Base-by-base conservation (phyloP, 2,888 invertebrate species). In the Ormyrus nitidulus region DNA sequence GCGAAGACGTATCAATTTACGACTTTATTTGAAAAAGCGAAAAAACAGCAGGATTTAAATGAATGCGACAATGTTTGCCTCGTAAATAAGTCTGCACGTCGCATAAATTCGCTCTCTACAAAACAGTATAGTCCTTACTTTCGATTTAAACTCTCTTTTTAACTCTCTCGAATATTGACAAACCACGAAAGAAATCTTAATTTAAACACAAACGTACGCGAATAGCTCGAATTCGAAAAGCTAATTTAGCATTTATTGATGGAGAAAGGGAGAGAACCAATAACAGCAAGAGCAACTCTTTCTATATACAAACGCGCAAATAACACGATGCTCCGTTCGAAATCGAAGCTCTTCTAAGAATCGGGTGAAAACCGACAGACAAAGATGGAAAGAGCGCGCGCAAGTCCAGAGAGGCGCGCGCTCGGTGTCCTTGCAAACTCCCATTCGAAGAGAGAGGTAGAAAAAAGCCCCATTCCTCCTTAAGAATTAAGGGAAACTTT, bases 331-430 rank as follows among this genome's bases (percentile, higher is more conserved):
- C 66, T n/a, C 49, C 46, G 11, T 59, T 59, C 62, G 64, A 69
- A 75, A 75, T 65, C 70, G 65, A 70, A 65, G 61, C 76, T 49
- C 44, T 79, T 79, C 69, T 64, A n/a, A 69, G 79, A 79, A 79
- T 69, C 79, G 79, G 62, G 49, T 74, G 79, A 74, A 79, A 79
- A 79, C 74, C 69, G 79, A 69, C 34, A 34, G 69, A 72, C 54
- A 77, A 76, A 75, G 58, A 19, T 13, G 56, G 56, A 8, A 56
- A 68, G 59, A 53, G 75, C 58, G 71, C 64, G 62, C 54, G 44
- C 64, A 69, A 69, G 44, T 34, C 59, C 53, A n/a, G 58, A 5
- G 13, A 48, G 69, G 58, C 56, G 69, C 58, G 69, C 56, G 11
- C 11, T 44, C 9, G 53, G 68, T 54, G 68, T 68, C 68, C 68